Evolutionary conservation across 2,797 vertebrate genomes (phyloP).

Genomic region (Sphaeramia orbicularis): DNA sequence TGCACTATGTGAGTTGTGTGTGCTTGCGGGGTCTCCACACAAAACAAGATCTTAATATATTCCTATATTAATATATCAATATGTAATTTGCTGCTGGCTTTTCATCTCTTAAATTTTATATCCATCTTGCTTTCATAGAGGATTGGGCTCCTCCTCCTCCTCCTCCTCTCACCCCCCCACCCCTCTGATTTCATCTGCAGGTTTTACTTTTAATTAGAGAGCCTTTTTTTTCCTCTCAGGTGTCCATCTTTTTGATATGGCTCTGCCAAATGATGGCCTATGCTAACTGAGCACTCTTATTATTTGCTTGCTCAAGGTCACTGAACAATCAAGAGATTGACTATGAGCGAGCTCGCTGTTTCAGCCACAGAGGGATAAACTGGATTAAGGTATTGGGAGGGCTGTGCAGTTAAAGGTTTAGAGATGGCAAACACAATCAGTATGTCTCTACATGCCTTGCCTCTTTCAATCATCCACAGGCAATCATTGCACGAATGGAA

Average conservation of each 20-base stretch:
- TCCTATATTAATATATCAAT: neutral
- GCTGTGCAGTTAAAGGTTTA: slow-evolving; percentile 63
- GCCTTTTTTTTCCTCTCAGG: slow-evolving; percentile 40
- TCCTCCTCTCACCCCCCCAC: slow-evolving; percentile 19
- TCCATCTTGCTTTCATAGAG: neutral
- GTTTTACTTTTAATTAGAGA: slow-evolving; percentile 62
- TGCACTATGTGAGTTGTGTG: slow-evolving; percentile 3
- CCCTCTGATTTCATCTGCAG: slow-evolving; percentile 56
- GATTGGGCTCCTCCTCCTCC: neutral
- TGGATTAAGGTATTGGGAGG: slow-evolving; percentile 78
- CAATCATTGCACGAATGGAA: slow-evolving; percentile 56
- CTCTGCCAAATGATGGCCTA: slow-evolving; percentile 43
- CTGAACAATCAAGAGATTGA: slow-evolving; percentile 80
- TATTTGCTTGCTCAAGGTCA: slow-evolving; percentile 82
- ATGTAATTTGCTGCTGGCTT: slow-evolving; percentile 7
- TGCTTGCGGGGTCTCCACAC: neutral
- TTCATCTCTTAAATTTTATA: neutral
- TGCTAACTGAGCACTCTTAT: slow-evolving; percentile 73
- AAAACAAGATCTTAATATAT: slow-evolving; percentile 9
- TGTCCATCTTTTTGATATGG: slow-evolving; percentile 51
- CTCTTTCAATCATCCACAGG: slow-evolving; percentile 69
- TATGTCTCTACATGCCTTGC: slow-evolving; percentile 63
- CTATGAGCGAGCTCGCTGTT: slow-evolving; percentile 64
- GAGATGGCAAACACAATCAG: slow-evolving; percentile 75
- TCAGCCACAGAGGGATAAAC: slow-evolving; percentile 76